Conservation (phyloP, 2,888 invertebrate species). For the Deroplatys truncata region DNA sequence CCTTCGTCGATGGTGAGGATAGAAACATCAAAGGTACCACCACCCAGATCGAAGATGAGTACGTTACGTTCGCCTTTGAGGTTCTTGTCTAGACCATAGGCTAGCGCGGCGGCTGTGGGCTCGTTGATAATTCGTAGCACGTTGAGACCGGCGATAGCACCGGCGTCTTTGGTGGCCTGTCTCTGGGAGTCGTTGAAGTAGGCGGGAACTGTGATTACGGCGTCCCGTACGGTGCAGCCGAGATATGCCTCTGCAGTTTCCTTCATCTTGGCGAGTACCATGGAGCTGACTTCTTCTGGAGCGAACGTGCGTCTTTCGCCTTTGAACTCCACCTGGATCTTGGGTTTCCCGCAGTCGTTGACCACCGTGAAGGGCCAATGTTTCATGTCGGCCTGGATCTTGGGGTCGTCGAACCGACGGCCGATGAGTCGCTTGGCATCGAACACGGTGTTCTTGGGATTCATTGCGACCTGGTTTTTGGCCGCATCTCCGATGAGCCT, state of each 20-base stretch:
- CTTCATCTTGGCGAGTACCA: slow-evolving; percentile 93
- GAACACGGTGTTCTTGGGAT: slow-evolving; percentile 47
- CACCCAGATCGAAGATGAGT: slow-evolving; percentile 75
- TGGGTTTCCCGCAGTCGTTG: slow-evolving; percentile 74
- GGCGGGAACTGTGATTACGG: slow-evolving; percentile 86
- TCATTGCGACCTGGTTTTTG: slow-evolving; percentile 55
- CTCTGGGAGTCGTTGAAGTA: slow-evolving; percentile 90
- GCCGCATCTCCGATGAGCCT: slow-evolving; percentile 57
- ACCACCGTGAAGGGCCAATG: slow-evolving; percentile 90
- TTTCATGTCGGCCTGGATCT: slow-evolving; percentile 90
- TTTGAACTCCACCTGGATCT: slow-evolving; percentile 80
- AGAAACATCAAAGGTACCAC: slow-evolving; percentile 94
- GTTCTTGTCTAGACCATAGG: slow-evolving; percentile 74
- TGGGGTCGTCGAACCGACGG: slow-evolving; percentile 78
- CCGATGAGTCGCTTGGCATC: slow-evolving; percentile 79
- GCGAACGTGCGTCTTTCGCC: slow-evolving; percentile 84
- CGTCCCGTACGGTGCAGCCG: slow-evolving; percentile 78
- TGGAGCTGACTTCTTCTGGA: slow-evolving; percentile 88
- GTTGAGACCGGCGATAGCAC: slow-evolving; percentile 77
- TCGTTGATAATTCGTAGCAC: slow-evolving; percentile 88
- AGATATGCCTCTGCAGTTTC: slow-evolving; percentile 85
- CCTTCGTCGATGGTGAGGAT: slow-evolving; percentile 92
- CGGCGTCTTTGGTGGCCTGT: slow-evolving; percentile 91
- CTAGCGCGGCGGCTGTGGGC: slow-evolving; percentile 83
- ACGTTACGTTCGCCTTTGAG: slow-evolving; percentile 72